Evolutionary conservation across 1,140 invertebrate species (phyloP).

Genomic region (Orchesella cincta): DNA sequence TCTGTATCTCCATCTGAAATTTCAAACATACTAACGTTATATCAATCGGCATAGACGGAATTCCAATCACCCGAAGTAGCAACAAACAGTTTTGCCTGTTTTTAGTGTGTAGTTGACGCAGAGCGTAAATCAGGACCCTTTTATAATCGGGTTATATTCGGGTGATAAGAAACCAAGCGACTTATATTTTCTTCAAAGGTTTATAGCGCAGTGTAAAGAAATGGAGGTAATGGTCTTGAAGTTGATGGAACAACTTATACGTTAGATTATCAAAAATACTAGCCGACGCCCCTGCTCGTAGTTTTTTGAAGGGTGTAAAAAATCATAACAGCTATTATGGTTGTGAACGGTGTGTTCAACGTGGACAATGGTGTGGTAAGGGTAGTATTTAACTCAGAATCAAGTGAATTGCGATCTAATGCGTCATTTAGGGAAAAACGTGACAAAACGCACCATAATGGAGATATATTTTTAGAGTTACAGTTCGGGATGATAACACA

Average conservation of each 20-base stretch:
- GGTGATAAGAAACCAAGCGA: not conserved
- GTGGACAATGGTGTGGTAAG: slow-evolving; percentile 48
- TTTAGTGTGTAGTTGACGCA: not conserved
- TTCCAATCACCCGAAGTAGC: not conserved
- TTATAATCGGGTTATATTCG: not conserved
- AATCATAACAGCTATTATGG: slow-evolving; percentile 53
- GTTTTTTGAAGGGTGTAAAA: slow-evolving; percentile 55
- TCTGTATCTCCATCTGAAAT: too few species aligned
- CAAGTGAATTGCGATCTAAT: not conserved
- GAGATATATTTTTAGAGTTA: slow-evolving; percentile 44
- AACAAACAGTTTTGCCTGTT: not conserved
- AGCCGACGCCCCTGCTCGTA: slow-evolving; percentile 55
- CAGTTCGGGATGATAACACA: slow-evolving; percentile 46
- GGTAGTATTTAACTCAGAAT: slow-evolving; percentile 25
- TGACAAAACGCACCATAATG: slow-evolving; percentile 46
- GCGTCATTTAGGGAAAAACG: slow-evolving; percentile 40
- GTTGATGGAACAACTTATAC: not conserved
- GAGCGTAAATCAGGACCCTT: not conserved
- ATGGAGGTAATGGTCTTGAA: not conserved
- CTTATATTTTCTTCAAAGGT: not conserved
- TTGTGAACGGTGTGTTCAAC: slow-evolving; percentile 55
- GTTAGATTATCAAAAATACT: not conserved
- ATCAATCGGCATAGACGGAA: not conserved
- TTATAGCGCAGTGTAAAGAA: slow-evolving; percentile 6
- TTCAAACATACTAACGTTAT: too few species aligned